A percentile compares a stretch with the other conserved stretches of the same genome.
phyloP scores from a whole-genome alignment of 1,140 invertebrate species.

The Tetragnatha versicolor region DNA sequence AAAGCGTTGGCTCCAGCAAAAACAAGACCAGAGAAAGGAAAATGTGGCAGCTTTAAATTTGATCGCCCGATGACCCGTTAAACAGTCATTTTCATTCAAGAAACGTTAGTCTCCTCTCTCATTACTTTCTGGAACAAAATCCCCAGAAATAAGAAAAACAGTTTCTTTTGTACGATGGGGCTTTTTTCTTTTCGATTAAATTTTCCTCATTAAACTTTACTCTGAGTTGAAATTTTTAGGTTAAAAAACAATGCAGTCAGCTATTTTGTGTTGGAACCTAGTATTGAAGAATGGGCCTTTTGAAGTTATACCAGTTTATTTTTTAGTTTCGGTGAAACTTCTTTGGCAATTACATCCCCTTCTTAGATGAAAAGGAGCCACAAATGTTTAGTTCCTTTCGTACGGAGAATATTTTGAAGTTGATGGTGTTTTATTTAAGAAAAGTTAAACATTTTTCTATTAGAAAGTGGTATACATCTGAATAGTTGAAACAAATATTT shows the following conservation, averaged over 20 bases:
- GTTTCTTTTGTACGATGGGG: neutral
- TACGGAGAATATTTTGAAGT: too few species aligned
- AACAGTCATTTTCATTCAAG: constrained; percentile 39
- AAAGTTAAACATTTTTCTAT: too few species aligned
- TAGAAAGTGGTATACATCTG: too few species aligned
- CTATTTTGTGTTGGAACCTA: neutral
- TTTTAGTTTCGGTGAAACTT: neutral
- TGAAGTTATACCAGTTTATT: neutral
- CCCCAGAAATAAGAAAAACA: neutral
- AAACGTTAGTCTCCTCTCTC: constrained; percentile 22
- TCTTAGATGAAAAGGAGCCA: neutral
- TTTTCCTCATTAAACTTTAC: constrained; percentile 6
- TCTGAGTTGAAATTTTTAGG: neutral
- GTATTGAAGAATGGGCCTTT: neutral
- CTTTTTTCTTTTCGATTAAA: constrained; percentile 5
- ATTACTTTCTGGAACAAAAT: constrained; percentile 1
- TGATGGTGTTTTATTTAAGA: too few species aligned
- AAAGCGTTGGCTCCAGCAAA: constrained; percentile 5
- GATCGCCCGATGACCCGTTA: constrained; percentile 38
- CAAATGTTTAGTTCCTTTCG: neutral
- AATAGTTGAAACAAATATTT: too few species aligned
- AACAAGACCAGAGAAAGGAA: neutral
- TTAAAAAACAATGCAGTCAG: neutral
- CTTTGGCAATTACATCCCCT: too few species aligned
- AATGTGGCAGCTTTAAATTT: constrained; percentile 29